These are phyloP conservation scores for Gavialis gangeticus DNA, from an alignment of 2,113 vertebrate species.

Conservation along the genomic window DNA sequence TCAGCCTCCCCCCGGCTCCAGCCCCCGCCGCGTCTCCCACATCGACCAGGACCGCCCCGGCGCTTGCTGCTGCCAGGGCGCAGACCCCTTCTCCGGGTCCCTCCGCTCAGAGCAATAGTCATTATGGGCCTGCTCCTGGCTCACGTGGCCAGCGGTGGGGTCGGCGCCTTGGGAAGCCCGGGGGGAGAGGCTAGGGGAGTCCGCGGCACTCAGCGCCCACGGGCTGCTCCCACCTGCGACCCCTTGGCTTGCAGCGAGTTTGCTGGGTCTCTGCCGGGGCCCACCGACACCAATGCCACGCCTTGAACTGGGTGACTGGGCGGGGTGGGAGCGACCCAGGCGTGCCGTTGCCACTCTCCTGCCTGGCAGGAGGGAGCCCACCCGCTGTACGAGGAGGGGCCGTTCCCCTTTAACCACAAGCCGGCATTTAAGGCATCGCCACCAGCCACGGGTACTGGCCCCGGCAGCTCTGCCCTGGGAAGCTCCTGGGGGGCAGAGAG, in stretches of 20 bases:
- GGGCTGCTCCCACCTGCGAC: neutral
- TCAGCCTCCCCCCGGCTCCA: neutral
- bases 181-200: neutral
- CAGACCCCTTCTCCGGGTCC: neutral
- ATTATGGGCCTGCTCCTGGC: neutral
- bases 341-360: too few species aligned
- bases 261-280: neutral
- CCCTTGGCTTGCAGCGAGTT: neutral
- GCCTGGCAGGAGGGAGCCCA: neutral
- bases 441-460: neutral
- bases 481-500: too few species aligned
- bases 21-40: neutral
- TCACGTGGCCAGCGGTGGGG: too few species aligned
- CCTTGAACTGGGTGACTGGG: neutral
- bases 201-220: neutral
- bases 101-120: neutral
- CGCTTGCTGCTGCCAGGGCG: too few species aligned
- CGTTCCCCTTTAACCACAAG: neutral
- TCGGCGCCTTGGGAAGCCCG: too few species aligned
- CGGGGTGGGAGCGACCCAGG: neutral
- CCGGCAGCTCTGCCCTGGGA: too few species aligned
- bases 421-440: neutral
- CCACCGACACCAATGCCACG: neutral
- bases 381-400: neutral
- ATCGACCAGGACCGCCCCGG: neutral